Percentiles rank a stretch among this genome's conserved stretches.
Conservation (phyloP, 2,113 vertebrate species). For the Elachura formosa region DNA sequence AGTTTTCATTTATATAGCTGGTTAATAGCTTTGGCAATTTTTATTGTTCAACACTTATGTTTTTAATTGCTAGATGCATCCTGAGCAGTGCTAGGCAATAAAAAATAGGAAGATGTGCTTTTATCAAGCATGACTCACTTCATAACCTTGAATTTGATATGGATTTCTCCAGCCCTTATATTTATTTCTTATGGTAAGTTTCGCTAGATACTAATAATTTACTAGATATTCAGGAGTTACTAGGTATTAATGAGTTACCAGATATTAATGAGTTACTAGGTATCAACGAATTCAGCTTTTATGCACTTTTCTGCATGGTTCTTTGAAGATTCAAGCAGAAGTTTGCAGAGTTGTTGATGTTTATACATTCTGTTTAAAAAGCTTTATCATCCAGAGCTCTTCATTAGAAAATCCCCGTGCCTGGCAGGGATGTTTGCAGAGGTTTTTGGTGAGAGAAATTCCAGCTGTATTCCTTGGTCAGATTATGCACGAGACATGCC, state of each 20-base stretch:
- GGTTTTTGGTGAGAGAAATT: not conserved
- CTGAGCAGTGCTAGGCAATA: not conserved
- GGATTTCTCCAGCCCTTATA: not conserved
- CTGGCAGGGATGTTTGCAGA: not conserved
- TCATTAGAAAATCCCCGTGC: not conserved
- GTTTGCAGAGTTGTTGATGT: not conserved
- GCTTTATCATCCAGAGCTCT: not conserved
- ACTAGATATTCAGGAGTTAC: not conserved
- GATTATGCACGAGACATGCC: not conserved
- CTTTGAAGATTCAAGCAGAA: not conserved
- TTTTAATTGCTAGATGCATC: not conserved
- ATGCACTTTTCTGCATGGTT: not conserved
- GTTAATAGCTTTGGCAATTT: conserved; percentile 23
- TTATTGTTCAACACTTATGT: not conserved
- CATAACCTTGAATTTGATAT: conserved; percentile 5
- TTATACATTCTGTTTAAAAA: not conserved
- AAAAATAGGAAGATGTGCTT: not conserved
- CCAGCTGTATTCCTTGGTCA: not conserved
- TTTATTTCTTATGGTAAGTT: not conserved
- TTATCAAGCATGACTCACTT: not conserved
- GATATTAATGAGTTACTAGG: not conserved
- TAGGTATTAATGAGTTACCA: not conserved
- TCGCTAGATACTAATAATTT: not conserved
- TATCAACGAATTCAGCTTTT: not conserved
- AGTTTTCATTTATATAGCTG: not conserved